A percentile compares a stretch with the other conserved stretches of the same genome.
phyloP scores from a whole-genome alignment of 2,888 invertebrate genomes.

The Limnephilus rhombicus region DNA sequence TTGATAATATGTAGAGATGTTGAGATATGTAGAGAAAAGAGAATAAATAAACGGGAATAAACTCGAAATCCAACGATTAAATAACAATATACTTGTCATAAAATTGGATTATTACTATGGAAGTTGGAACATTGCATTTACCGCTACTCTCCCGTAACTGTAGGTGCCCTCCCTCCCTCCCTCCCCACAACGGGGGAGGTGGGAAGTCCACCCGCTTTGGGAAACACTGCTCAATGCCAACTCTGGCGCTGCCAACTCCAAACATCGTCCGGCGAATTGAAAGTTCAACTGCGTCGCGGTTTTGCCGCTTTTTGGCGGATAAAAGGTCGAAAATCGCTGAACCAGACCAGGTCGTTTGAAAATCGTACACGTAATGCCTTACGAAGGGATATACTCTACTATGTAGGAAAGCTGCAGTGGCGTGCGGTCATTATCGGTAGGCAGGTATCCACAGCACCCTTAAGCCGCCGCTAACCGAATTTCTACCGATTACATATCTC shows the following conservation, averaged over 20 bases:
- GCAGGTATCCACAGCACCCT: too few relatives aligned
- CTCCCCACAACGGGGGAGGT: not conserved
- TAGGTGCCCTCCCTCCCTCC: not conserved
- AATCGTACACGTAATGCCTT: slow-evolving; percentile 42
- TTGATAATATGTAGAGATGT: too few relatives aligned
- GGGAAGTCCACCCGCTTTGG: not conserved
- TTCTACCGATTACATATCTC: too few relatives aligned
- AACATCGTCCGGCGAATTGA: slow-evolving; percentile 56
- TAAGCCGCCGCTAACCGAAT: too few relatives aligned
- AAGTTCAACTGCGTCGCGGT: slow-evolving; percentile 54
- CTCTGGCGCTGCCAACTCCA: slow-evolving; percentile 39
- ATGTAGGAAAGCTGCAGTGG: not conserved
- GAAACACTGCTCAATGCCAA: slow-evolving; percentile 2
- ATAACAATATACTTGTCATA: too few relatives aligned
- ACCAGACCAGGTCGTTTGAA: slow-evolving; percentile 36
- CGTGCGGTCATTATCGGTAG: not conserved
- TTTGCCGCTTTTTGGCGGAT: slow-evolving; percentile 31
- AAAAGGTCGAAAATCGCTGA: slow-evolving; percentile 58
- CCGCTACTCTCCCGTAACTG: not conserved
- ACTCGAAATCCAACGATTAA: too few relatives aligned
- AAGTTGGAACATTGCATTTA: not conserved
- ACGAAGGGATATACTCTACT: not conserved
- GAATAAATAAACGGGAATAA: too few relatives aligned
- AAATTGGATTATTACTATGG: too few relatives aligned
- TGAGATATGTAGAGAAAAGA: too few relatives aligned